Conservation (phyloP, 2,888 invertebrate genomes). For the Melipona beecheii region DNA sequence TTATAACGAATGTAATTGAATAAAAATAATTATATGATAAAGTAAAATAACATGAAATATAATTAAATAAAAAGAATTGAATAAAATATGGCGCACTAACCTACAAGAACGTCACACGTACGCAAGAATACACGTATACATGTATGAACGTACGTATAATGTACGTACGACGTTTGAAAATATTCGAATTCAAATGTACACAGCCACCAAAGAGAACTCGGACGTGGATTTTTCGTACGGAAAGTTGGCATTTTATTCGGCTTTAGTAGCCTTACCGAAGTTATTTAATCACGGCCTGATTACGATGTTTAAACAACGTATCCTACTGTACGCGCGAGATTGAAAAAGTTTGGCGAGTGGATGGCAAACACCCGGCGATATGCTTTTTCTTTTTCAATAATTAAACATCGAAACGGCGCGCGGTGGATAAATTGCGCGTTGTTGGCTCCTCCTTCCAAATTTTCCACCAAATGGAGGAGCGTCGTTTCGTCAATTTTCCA, state of each 20-base stretch:
- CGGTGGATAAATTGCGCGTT: background rate
- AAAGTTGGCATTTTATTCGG: background rate
- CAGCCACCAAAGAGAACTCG: too few relatives aligned
- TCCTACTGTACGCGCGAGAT: background rate
- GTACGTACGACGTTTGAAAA: too few relatives aligned
- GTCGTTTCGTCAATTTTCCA: background rate
- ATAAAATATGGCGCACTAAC: too few relatives aligned
- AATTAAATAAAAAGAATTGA: too few relatives aligned
- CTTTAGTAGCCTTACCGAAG: background rate
- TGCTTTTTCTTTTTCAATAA: constrained; percentile 31
- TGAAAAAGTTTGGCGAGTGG: constrained; percentile 18
- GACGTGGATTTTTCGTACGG: background rate
- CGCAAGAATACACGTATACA: too few relatives aligned
- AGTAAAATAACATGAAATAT: too few relatives aligned
- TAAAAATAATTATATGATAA: too few relatives aligned
- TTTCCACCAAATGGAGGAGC: background rate
- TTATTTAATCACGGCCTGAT: constrained; percentile 23
- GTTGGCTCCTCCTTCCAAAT: background rate
- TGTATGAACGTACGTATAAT: too few relatives aligned
- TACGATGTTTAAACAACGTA: constrained; percentile 8
- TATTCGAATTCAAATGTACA: too few relatives aligned
- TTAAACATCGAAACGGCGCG: constrained; percentile 12
- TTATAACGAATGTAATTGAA: too few relatives aligned
- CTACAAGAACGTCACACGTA: too few relatives aligned
- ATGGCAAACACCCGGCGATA: constrained; percentile 1